These are phyloP conservation scores for Psilopogon haemacephalus DNA, from an alignment of 2,113 vertebrate genomes.

Conservation along the genomic window DNA sequence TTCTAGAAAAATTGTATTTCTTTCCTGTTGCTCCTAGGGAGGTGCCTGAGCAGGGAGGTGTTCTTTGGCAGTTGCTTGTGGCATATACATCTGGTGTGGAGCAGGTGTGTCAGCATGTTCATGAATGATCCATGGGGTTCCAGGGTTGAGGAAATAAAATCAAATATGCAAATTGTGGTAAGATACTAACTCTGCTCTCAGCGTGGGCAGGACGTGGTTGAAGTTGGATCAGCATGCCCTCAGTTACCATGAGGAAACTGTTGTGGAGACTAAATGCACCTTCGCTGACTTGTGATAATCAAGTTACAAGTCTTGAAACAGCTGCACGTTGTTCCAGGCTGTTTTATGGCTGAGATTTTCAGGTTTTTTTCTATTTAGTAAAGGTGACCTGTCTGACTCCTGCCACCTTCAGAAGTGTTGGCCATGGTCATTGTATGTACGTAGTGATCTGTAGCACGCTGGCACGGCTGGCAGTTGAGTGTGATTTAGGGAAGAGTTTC, in stretches of 20 bases:
- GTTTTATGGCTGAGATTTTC: background rate
- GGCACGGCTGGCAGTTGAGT: background rate
- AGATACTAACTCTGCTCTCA: background rate
- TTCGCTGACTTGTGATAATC: background rate
- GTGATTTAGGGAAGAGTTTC: background rate
- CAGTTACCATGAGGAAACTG: background rate
- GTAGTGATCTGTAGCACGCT: fast-evolving
- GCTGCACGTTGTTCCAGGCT: background rate
- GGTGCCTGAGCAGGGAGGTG: background rate
- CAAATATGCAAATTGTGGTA: background rate
- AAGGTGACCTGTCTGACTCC: background rate
- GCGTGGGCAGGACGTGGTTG: background rate
- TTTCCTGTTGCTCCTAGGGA: background rate
- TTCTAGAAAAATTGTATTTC: background rate
- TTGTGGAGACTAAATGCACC: background rate
- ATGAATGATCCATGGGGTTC: background rate
- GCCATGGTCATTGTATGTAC: fast-evolving
- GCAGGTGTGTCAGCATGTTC: background rate
- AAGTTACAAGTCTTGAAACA: background rate
- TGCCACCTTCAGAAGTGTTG: background rate
- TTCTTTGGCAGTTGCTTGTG: background rate
- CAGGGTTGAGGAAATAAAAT: background rate
- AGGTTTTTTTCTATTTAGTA: background rate
- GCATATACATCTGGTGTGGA: background rate
- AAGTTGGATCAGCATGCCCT: background rate